These are phyloP conservation scores for Loripinus fragilis DNA, from an alignment of 2,888 invertebrate species.

Conservation along the genomic window DNA sequence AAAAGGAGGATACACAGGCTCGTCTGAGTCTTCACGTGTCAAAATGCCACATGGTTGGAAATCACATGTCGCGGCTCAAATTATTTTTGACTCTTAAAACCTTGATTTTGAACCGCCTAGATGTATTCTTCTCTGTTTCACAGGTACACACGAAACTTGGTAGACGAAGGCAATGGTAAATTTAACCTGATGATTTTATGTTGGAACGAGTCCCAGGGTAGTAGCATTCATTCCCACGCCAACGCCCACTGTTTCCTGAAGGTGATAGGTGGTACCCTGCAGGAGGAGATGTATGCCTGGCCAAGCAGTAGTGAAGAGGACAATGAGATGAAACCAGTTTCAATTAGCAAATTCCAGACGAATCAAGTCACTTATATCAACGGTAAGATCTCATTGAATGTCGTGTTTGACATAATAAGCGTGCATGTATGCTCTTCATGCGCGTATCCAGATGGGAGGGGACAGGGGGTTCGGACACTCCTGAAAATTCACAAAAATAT, in stretches of 20 bases:
- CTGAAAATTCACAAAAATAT: too few species aligned
- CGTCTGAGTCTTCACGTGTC: too few species aligned
- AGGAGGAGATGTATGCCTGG: slow-evolving; percentile 94
- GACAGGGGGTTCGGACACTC: too few species aligned
- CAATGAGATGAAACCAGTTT: slow-evolving; percentile 87
- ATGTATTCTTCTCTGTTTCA: not conserved
- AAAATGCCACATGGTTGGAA: too few species aligned
- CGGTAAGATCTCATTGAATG: slow-evolving; percentile 89
- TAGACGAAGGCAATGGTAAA: slow-evolving; percentile 97
- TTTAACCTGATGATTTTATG: slow-evolving; percentile 99
- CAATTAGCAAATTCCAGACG: slow-evolving; percentile 87
- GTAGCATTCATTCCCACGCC: slow-evolving; percentile 98
- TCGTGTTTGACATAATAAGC: too few species aligned
- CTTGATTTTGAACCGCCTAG: too few species aligned
- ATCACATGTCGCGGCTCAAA: too few species aligned
- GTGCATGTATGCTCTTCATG: too few species aligned
- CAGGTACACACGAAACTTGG: slow-evolving; percentile 97
- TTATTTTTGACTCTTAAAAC: too few species aligned
- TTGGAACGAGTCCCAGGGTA: slow-evolving; percentile 98
- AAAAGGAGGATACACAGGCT: too few species aligned
- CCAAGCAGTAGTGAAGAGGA: slow-evolving; percentile 85
- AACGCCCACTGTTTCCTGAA: slow-evolving; percentile 99
- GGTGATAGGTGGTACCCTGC: slow-evolving; percentile 87
- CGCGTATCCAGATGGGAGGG: too few species aligned
- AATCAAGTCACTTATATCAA: slow-evolving; percentile 97